phyloP scores from a whole-genome alignment of 2,113 vertebrate genomes.

The Aramus guarauna region DNA sequence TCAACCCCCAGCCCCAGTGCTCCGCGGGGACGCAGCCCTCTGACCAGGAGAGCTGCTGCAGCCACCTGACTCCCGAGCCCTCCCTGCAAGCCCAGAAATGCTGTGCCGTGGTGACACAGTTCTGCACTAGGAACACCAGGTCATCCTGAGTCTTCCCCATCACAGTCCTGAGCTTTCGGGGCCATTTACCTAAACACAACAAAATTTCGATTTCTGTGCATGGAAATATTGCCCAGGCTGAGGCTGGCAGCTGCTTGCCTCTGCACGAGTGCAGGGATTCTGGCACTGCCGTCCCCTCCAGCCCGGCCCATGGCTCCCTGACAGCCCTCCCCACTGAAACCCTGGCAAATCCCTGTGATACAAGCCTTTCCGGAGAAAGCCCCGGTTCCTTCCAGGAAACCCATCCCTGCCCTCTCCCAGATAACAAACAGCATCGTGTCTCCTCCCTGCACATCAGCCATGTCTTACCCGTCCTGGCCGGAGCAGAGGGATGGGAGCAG shows the following conservation, averaged over 20 bases:
- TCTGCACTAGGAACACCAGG: background rate
- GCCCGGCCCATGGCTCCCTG: background rate
- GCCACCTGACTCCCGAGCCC: background rate
- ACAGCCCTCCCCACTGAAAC: background rate
- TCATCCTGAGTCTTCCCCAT: background rate
- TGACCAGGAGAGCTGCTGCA: background rate
- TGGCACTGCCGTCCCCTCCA: background rate
- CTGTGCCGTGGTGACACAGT: background rate
- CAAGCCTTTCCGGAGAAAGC: background rate
- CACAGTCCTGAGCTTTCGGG: background rate
- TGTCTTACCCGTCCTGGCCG: accelerated
- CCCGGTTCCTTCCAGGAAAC: background rate
- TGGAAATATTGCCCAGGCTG: background rate
- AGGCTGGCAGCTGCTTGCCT: background rate
- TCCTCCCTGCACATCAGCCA: background rate
- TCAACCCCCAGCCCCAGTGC: accelerated
- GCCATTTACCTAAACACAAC: accelerated
- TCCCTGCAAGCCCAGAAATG: background rate
- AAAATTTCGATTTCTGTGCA: accelerated
- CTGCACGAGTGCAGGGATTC: accelerated
- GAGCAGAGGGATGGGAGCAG: background rate
- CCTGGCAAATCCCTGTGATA: background rate
- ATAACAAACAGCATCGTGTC: background rate
- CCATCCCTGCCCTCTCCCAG: background rate
- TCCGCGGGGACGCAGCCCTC: background rate